Conservation (phyloP, 2,888 invertebrate genomes). For the Acanthosepion pharaonis region DNA sequence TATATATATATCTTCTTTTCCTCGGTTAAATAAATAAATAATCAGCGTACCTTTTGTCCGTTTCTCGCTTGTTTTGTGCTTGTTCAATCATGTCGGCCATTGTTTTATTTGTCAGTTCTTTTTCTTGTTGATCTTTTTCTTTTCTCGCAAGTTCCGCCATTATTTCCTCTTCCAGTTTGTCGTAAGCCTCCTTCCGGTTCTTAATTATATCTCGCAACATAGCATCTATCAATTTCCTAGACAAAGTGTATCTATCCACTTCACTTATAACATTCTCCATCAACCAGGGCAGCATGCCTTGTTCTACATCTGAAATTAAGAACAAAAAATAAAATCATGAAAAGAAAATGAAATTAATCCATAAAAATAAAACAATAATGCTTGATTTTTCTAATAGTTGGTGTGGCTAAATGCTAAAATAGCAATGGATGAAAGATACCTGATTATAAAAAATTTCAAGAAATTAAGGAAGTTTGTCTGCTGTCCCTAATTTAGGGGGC, state of each 20-base stretch:
- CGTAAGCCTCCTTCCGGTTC: slow-evolving; percentile 65
- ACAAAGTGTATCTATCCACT: slow-evolving; percentile 86
- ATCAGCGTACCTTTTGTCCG: background rate
- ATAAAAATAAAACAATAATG: too few species aligned
- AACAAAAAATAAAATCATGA: slow-evolving; percentile 37
- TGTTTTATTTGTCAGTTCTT: too few species aligned
- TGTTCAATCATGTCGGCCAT: too few species aligned
- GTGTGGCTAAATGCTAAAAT: too few species aligned
- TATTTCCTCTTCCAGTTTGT: slow-evolving; percentile 58
- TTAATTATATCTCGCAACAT: slow-evolving; percentile 72
- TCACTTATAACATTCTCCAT: slow-evolving; percentile 86
- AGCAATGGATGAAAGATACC: too few species aligned
- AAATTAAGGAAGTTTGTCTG: too few species aligned
- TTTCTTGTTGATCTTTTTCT: background rate
- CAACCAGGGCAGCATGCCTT: slow-evolving; percentile 89
- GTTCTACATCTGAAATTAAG: slow-evolving; percentile 76
- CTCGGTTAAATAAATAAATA: background rate
- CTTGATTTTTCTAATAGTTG: too few species aligned
- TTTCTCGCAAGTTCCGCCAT: too few species aligned
- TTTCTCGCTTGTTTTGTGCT: background rate
- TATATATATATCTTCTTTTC: too few species aligned
- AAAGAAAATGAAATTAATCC: too few species aligned
- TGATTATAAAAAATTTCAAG: too few species aligned
- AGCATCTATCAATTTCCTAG: slow-evolving; percentile 86
- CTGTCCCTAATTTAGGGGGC: too few species aligned